These are phyloP conservation scores for Hippocampus comes DNA, from an alignment of 2,113 vertebrate species.

Conservation along the genomic window DNA sequence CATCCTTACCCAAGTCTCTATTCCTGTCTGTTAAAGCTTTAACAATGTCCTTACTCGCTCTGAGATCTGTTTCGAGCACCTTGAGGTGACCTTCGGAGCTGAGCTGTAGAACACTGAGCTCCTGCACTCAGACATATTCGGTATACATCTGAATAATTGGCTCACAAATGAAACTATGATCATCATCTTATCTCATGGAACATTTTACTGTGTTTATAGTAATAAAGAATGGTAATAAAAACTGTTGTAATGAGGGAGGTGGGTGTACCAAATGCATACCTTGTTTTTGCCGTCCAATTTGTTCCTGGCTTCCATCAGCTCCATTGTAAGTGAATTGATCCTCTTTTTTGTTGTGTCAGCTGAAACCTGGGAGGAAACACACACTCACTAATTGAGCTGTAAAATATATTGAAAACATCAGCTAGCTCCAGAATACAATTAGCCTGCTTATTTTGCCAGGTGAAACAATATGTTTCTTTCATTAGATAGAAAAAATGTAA, in stretches of 20 bases:
- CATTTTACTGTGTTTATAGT: neutral
- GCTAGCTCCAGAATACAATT: too few relatives aligned
- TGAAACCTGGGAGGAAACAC: slow-evolving; percentile 73
- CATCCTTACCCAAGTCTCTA: slow-evolving; percentile 68
- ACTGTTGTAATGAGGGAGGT: neutral
- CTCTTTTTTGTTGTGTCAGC: slow-evolving; percentile 85
- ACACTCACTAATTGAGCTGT: neutral
- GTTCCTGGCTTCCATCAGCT: slow-evolving; percentile 86
- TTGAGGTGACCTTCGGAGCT: slow-evolving; percentile 68
- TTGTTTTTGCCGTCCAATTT: slow-evolving; percentile 82
- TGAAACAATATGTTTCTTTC: too few relatives aligned
- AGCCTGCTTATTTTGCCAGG: too few relatives aligned
- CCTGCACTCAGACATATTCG: slow-evolving; percentile 47
- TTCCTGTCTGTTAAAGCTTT: slow-evolving; percentile 66
- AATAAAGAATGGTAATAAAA: neutral
- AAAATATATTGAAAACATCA: neutral
- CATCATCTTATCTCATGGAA: neutral
- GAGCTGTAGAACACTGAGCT: slow-evolving; percentile 69
- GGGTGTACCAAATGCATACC: slow-evolving; percentile 49
- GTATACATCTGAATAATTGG: neutral
- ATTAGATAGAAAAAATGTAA: too few relatives aligned
- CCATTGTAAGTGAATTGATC: slow-evolving; percentile 82
- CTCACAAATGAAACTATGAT: neutral
- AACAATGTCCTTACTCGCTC: slow-evolving; percentile 52
- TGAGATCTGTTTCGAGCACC: slow-evolving; percentile 65